These are phyloP conservation scores for Panagrolaimus sp. DNA, from an alignment of 1,140 invertebrate genomes.

Conservation along the genomic window DNA sequence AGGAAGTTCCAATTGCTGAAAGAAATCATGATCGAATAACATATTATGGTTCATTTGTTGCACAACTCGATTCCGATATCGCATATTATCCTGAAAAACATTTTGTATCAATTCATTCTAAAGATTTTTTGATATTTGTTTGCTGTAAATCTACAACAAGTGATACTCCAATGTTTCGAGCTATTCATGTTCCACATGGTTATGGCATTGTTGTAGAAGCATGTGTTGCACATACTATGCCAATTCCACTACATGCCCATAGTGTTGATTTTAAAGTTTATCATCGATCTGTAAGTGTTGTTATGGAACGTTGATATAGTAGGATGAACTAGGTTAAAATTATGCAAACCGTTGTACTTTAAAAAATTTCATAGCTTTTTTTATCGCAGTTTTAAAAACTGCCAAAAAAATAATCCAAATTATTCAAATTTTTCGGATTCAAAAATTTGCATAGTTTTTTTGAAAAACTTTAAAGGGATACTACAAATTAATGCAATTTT, in stretches of 20 bases:
- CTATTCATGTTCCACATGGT: not conserved
- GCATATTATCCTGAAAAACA: constrained; percentile 17
- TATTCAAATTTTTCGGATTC: no score
- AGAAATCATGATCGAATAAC: not conserved
- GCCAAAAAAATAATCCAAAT: no score
- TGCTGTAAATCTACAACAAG: constrained; percentile 32
- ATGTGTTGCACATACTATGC: constrained; percentile 37
- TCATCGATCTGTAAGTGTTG: constrained; percentile 32
- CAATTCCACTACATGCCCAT: constrained; percentile 26
- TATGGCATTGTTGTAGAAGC: not conserved
- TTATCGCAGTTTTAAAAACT: not conserved
- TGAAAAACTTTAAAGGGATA: no score
- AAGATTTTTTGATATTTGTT: constrained; percentile 26
- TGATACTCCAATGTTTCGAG: constrained; percentile 18
- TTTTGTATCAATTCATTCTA: constrained; percentile 28
- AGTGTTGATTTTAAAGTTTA: constrained; percentile 31
- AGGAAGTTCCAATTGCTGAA: constrained; percentile 1
- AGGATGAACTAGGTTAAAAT: no score
- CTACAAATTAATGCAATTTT: no score
- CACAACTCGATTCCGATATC: constrained; percentile 6
- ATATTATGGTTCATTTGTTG: not conserved
- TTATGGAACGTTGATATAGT: no score
- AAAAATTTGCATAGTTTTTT: no score
- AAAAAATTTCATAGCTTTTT: no score
- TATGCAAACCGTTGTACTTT: not conserved